Evolutionary conservation across 2,797 vertebrate species (phyloP), one percentile per base, ranked within the genome.

Genomic region (Esox lucius): DNA sequence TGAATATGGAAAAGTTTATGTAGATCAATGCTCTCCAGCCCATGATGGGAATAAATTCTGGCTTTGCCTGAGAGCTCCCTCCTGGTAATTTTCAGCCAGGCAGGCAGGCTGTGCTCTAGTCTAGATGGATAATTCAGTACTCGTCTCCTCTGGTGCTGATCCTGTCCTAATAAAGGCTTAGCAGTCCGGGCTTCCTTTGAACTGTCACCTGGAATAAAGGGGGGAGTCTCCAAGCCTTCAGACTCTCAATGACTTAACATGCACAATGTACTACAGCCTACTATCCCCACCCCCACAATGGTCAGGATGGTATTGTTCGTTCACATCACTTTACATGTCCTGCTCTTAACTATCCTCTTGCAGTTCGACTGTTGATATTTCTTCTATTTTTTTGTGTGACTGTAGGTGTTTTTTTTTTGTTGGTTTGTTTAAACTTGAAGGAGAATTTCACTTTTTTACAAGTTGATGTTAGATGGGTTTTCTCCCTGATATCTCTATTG

Each of bases 171-270:
- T 92, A 85, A 91, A 84, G 85, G 87, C 87, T 87, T 85, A 80
- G 82, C 68, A 39, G 74, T 80, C 80, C 83, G 78, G 89, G 81
- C 86, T 80, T 75, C 86, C 88, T 91, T 92, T 91, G 87, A 90
- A 90, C 90, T 90, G 90, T 91, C 91, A 82, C 67, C 79, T 77
- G 78, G 82, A 90, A 90, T 88, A 90, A 92, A 91, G 53, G 69
- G 79, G 78, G 81, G 68, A 19, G 79, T 72, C 74, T 82, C 68
- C 59, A 24, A 31, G 75, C 83, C 80, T 73, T 85, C 83, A 82
- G 80, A 81, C 39, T 31, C 75, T 59, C 72, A 71, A 69, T 73
- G 75, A 86, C 77, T 83, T 87, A 80, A 72, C 80, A 83, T 85
- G 87, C 83, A 86, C 81, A 65, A 49, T 48, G 71, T 74, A 39